A percentile compares a stretch with the other conserved stretches of the same genome.
Conservation (phyloP, 1,140 invertebrate species). For the Brachionus angularis region DNA sequence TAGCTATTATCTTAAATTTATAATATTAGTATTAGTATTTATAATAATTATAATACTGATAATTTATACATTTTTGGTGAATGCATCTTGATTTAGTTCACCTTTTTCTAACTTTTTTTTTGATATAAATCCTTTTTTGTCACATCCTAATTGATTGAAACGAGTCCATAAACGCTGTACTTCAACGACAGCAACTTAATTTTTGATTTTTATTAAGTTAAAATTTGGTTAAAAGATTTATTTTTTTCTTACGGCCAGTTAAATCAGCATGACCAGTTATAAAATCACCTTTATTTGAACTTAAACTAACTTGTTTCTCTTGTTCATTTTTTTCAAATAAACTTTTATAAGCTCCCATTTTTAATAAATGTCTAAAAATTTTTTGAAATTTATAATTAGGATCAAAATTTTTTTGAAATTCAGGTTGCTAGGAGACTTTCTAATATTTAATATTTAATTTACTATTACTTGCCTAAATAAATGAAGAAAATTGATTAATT, state of each 20-base stretch:
- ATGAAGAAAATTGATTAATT: no score
- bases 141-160: slow-evolving; percentile 35
- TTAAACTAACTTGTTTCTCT: not conserved
- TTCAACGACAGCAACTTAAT: slow-evolving; percentile 40
- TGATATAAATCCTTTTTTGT: not conserved
- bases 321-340: slow-evolving; percentile 23
- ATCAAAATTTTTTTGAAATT: no score
- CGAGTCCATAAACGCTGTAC: slow-evolving; percentile 42
- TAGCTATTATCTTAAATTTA: slow-evolving; percentile 16
- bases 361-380: not conserved
- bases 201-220: not conserved
- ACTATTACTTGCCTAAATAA: no score
- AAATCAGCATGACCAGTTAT: slow-evolving; percentile 38
- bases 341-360: slow-evolving; percentile 39
- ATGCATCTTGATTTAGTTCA: slow-evolving; percentile 19
- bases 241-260: slow-evolving; percentile 12
- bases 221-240: not conserved
- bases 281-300: slow-evolving; percentile 15
- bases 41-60: not conserved
- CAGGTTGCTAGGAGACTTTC: no score
- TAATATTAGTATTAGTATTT: not conserved
- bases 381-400: no score
- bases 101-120: slow-evolving; percentile 10
- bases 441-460: no score
- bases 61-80: slow-evolving; percentile 19